Evolutionary conservation across 2,888 invertebrate species (phyloP).

Genomic region (Xylophagus ater): DNA sequence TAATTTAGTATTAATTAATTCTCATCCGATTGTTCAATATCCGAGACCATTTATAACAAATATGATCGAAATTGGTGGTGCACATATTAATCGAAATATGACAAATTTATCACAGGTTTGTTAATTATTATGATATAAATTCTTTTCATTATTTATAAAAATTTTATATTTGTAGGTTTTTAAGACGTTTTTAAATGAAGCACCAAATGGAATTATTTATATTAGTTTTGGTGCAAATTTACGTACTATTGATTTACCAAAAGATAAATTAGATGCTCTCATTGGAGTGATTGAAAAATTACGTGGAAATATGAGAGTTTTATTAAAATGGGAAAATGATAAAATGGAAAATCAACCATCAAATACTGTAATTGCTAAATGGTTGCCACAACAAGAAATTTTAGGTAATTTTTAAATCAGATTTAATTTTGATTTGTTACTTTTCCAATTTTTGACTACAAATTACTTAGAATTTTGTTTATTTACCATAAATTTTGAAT

Average conservation of each 20-base stretch:
- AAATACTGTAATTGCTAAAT: conserved; percentile 35
- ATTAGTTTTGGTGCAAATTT: conserved; percentile 40
- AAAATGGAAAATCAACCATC: conserved; percentile 29
- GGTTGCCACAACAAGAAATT: conserved; percentile 37
- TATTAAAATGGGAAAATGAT: conserved; percentile 44
- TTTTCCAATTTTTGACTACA: too few relatives aligned
- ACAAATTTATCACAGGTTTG: conserved; percentile 7
- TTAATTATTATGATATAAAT: neutral
- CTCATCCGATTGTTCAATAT: conserved; percentile 34
- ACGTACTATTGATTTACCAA: conserved; percentile 29
- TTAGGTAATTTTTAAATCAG: conserved; percentile 24
- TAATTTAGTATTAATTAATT: conserved; percentile 35
- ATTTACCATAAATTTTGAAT: too few relatives aligned
- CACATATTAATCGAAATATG: conserved; percentile 23
- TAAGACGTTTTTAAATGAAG: conserved; percentile 31
- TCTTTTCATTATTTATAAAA: neutral
- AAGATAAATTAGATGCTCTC: conserved; percentile 31
- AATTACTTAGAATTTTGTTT: neutral
- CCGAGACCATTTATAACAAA: conserved; percentile 35
- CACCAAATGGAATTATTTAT: conserved; percentile 36
- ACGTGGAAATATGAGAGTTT: conserved; percentile 26
- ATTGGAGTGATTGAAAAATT: conserved; percentile 24
- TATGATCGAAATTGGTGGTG: conserved; percentile 34
- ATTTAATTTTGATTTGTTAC: neutral
- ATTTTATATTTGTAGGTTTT: conserved; percentile 24